These are phyloP conservation scores for Tyrophagus putrescentiae DNA, from an alignment of 1,140 invertebrate genomes.

Conservation along the genomic window DNA sequence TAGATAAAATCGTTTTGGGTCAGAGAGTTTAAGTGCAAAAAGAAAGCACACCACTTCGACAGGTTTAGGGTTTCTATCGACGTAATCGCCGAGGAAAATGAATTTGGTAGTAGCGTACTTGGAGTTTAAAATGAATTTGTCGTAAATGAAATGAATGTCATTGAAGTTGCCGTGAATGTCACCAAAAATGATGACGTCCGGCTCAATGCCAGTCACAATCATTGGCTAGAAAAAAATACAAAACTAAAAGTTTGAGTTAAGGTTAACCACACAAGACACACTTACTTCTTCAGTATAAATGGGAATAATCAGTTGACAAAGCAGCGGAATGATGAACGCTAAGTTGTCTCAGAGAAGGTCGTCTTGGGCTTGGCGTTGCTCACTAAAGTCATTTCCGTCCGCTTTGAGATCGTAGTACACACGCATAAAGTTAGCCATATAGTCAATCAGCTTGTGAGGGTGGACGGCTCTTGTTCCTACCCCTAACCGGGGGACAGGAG, in stretches of 20 bases:
- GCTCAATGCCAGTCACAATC: no score
- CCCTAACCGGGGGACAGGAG: no score
- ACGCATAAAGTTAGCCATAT: neutral
- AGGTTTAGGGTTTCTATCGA: conserved; percentile 45
- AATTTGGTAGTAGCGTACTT: conserved; percentile 42
- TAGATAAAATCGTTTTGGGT: conserved; percentile 44
- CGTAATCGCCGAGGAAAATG: conserved; percentile 51
- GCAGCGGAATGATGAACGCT: neutral
- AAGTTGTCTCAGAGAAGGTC: neutral
- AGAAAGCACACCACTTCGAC: conserved; percentile 41
- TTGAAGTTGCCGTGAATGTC: conserved; percentile 47
- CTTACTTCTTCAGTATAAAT: neutral
- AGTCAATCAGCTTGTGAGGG: neutral
- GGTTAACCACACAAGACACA: neutral
- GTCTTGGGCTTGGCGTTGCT: neutral
- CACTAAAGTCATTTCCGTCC: neutral
- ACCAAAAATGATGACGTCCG: conserved; percentile 2
- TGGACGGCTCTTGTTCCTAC: neutral
- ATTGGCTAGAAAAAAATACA: no score
- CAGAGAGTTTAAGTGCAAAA: conserved; percentile 46
- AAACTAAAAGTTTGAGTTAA: no score
- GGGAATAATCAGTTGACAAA: neutral
- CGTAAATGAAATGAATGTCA: conserved; percentile 45
- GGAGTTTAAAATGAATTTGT: conserved; percentile 43
- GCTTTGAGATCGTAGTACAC: neutral